phyloP scores from a whole-genome alignment of 2,888 invertebrate species.

The Subacronicta megacephala region DNA sequence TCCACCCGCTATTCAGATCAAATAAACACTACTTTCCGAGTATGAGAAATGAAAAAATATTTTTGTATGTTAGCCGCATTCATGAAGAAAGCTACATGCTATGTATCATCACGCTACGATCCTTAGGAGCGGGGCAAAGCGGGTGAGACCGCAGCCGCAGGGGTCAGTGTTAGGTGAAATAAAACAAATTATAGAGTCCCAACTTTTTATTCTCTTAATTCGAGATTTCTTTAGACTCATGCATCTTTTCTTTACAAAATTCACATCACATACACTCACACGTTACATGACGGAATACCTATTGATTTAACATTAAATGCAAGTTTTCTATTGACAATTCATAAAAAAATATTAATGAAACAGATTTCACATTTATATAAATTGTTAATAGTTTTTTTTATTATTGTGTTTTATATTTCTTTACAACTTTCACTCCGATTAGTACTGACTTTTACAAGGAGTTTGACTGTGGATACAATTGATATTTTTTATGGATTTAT shows the following conservation, averaged over 20 bases:
- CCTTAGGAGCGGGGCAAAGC: too few relatives aligned
- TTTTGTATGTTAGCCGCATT: too few relatives aligned
- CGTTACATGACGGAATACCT: conserved; percentile 27
- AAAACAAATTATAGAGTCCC: conserved; percentile 69
- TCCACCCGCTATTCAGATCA: too few relatives aligned
- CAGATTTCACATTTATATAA: too few relatives aligned
- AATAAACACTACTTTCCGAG: too few relatives aligned
- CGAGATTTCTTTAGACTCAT: conserved; percentile 64
- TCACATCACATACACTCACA: conserved; percentile 49
- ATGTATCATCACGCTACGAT: too few relatives aligned
- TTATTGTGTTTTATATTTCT: conserved; percentile 33
- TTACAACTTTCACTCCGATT: conserved; percentile 32
- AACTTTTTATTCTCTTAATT: conserved; percentile 74
- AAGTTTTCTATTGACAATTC: conserved; percentile 38
- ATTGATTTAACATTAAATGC: conserved; percentile 46
- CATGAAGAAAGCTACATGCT: too few relatives aligned
- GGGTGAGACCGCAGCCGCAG: too few relatives aligned
- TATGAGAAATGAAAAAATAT: too few relatives aligned
- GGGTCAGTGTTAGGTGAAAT: too few relatives aligned
- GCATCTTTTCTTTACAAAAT: conserved; percentile 48
- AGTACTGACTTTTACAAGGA: conserved; percentile 28
- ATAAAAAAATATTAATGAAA: conserved; percentile 6
- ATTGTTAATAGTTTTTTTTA: conserved; percentile 28
- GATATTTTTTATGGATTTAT: conserved; percentile 16
- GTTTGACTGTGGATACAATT: neutral